Percentiles rank a stretch among this genome's conserved stretches.
These are phyloP conservation scores for Zelleria hepariella DNA, from an alignment of 2,888 invertebrate species.

Conservation along the genomic window DNA sequence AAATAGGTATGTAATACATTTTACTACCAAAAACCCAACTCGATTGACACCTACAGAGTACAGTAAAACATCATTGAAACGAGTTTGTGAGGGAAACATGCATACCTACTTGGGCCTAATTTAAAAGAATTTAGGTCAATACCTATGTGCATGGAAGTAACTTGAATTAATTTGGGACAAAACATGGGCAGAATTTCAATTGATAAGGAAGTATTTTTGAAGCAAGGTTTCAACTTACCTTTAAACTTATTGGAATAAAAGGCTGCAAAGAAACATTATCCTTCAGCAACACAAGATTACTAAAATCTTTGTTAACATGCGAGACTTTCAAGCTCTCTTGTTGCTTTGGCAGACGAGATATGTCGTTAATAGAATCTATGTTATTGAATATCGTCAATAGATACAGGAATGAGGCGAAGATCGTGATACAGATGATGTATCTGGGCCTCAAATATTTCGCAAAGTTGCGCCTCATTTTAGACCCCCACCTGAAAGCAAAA, in stretches of 20 bases:
- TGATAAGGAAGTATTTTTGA: slow-evolving; percentile 17
- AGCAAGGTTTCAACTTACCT: slow-evolving; percentile 22
- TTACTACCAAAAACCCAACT: no score
- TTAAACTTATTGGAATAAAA: slow-evolving; percentile 39
- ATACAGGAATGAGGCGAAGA: background rate
- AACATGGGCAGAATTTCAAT: no score
- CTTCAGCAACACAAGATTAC: background rate
- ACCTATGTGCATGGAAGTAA: no score
- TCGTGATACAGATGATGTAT: background rate
- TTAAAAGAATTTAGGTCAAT: no score
- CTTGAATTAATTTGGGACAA: no score
- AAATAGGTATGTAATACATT: no score
- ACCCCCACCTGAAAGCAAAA: background rate
- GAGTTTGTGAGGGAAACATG: no score
- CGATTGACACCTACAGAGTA: no score
- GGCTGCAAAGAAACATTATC: background rate
- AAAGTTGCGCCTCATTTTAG: slow-evolving; percentile 8
- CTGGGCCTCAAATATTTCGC: background rate
- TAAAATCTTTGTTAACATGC: background rate
- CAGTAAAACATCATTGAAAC: no score
- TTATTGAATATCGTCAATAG: background rate
- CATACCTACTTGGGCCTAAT: no score
- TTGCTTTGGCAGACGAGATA: background rate
- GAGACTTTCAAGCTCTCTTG: background rate
- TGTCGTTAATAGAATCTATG: background rate